These are phyloP conservation scores for Pempheris klunzingeri DNA, from an alignment of 2,797 vertebrate genomes.

Conservation along the genomic window DNA sequence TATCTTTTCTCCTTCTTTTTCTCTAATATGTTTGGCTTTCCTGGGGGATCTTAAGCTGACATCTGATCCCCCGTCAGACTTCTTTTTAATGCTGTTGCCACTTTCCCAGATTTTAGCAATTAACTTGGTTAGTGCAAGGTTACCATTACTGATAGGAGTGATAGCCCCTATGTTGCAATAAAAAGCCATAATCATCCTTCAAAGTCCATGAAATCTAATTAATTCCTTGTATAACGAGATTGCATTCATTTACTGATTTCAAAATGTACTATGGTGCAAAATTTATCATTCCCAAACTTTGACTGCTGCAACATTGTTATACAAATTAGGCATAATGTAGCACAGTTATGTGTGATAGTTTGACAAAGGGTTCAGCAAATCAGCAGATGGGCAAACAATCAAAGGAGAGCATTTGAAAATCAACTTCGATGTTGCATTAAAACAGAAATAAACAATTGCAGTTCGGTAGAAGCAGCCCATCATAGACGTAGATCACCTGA, in stretches of 20 bases:
- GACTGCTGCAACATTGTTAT: background rate
- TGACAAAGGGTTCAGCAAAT: constrained; percentile 11
- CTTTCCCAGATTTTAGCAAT: background rate
- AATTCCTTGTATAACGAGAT: background rate
- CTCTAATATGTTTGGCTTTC: too few relatives aligned
- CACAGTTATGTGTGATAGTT: background rate
- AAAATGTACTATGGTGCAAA: background rate
- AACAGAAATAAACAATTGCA: background rate
- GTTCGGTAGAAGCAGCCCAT: constrained; percentile 1
- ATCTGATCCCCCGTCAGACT: background rate
- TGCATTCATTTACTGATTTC: background rate
- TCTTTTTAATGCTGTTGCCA: background rate
- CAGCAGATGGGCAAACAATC: background rate
- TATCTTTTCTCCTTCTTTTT: too few relatives aligned
- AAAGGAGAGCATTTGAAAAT: background rate
- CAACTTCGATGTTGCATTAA: background rate
- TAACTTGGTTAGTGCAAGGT: background rate
- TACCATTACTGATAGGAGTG: background rate
- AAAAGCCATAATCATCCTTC: background rate
- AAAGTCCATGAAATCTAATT: background rate
- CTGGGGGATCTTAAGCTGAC: too few relatives aligned
- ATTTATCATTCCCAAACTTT: background rate
- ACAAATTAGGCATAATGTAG: background rate
- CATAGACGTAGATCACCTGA: constrained; percentile 5
- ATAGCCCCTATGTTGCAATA: background rate